These are phyloP conservation scores for Diacarnus erythraeanus DNA, from an alignment of 37 sponge, comb jelly and placozoan species.

Conservation along the genomic window DNA sequence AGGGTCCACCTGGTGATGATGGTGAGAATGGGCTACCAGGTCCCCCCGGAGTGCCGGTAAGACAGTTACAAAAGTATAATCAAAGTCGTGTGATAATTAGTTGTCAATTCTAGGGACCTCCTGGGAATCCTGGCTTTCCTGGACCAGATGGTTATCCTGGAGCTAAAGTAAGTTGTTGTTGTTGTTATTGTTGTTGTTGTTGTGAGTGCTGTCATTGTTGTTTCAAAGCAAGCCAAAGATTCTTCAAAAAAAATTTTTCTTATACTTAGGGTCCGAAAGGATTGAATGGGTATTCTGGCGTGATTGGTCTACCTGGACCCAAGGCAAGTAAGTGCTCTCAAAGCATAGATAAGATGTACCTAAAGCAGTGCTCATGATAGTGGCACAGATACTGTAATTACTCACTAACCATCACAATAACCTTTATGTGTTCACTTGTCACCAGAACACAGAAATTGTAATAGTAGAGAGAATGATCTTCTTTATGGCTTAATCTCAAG, in stretches of 20 bases:
- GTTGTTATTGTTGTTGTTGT: background rate
- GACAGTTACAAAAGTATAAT: too few species aligned
- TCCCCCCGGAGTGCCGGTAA: background rate
- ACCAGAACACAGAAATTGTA: too few species aligned
- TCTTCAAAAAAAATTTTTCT: too few species aligned
- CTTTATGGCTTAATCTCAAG: too few species aligned
- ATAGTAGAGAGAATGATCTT: too few species aligned
- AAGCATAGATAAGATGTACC: too few species aligned
- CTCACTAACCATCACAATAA: background rate
- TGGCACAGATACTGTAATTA: too few species aligned
- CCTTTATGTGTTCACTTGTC: background rate
- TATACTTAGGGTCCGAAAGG: conserved; percentile 24
- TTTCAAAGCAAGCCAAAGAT: background rate
- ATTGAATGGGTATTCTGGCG: conserved; percentile 32
- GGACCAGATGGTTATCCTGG: conserved; percentile 35
- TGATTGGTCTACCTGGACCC: conserved; percentile 55
- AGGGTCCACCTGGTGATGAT: background rate
- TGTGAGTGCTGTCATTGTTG: background rate
- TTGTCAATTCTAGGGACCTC: conserved; percentile 40
- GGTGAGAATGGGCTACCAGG: background rate
- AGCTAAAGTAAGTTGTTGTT: conserved; percentile 2
- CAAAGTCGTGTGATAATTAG: too few species aligned
- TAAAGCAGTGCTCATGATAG: background rate
- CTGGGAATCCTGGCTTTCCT: conserved; percentile 17
- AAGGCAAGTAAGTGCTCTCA: conserved; percentile 76